phyloP scores from a whole-genome alignment of 2,797 vertebrate genomes.

The Chelmon rostratus region DNA sequence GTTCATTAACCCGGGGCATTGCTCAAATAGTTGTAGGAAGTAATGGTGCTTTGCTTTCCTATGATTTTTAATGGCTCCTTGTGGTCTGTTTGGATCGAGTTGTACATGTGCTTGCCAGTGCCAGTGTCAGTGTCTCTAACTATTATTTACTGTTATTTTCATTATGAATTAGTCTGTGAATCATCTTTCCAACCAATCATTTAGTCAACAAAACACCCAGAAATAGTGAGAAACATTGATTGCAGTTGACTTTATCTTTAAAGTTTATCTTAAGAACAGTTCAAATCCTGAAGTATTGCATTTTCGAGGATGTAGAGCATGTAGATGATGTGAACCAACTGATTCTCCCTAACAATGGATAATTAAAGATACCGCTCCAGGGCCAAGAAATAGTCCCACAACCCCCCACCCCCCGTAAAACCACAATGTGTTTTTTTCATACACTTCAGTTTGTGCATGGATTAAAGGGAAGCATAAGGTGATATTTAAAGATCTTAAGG shows the following conservation, averaged over 20 bases:
- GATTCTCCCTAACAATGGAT: neutral
- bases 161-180: neutral
- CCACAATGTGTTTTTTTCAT: neutral
- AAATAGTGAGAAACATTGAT: neutral
- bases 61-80: slow-evolving; percentile 22
- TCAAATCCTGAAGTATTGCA: neutral
- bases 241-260: neutral
- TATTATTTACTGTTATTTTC: neutral
- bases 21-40: slow-evolving; percentile 53
- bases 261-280: no score
- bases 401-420: neutral
- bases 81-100: slow-evolving; percentile 25
- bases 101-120: neutral
- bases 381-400: neutral
- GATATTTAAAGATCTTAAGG: neutral
- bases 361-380: neutral
- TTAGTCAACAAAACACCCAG: neutral
- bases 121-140: no score
- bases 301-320: neutral
- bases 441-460: neutral
- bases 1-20: slow-evolving; percentile 60
- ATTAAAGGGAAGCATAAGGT: no score
- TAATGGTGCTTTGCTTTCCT: slow-evolving; percentile 35
- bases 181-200: neutral
- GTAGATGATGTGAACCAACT: neutral